Percentiles rank a stretch among this genome's conserved stretches.
Evolutionary conservation across 2,113 vertebrate genomes (phyloP).

Genomic region (Pachypanchax playfairii): DNA sequence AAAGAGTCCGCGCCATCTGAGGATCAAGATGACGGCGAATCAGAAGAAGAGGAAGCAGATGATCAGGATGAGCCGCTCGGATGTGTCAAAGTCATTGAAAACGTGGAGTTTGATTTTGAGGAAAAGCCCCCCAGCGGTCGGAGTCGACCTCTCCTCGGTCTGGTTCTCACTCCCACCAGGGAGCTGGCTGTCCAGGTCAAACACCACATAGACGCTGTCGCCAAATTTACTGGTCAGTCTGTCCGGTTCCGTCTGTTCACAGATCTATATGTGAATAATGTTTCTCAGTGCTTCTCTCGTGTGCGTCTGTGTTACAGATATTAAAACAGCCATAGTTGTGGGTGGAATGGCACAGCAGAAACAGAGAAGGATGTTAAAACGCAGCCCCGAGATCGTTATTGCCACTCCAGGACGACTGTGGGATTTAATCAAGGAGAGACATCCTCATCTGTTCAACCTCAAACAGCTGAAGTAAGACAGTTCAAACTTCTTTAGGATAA

Average conservation of each 20-base stretch:
- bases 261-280: background rate
- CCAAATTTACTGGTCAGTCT: constrained; percentile 87
- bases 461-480: constrained; percentile 85
- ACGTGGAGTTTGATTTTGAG: constrained; percentile 55
- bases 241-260: background rate
- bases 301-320: constrained; percentile 75
- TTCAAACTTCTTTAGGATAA: background rate
- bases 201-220: constrained; percentile 91
- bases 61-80: constrained; percentile 47
- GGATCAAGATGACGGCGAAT: constrained; percentile 16
- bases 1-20: background rate
- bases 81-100: constrained; percentile 64
- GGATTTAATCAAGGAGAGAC: constrained; percentile 90
- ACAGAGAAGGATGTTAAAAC: constrained; percentile 87
- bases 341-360: constrained; percentile 95
- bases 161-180: constrained; percentile 93
- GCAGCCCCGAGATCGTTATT: constrained; percentile 90
- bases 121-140: background rate
- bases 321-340: constrained; percentile 90
- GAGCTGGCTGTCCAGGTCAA: constrained; percentile 97
- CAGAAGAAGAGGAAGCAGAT: constrained; percentile 26
- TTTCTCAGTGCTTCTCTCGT: background rate
- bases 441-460: constrained; percentile 88
- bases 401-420: constrained; percentile 95
- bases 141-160: constrained; percentile 85